Percentiles rank a stretch among this genome's conserved stretches.
phyloP scores from a whole-genome alignment of 2,797 vertebrate species.

The Enteromius radiatus region DNA sequence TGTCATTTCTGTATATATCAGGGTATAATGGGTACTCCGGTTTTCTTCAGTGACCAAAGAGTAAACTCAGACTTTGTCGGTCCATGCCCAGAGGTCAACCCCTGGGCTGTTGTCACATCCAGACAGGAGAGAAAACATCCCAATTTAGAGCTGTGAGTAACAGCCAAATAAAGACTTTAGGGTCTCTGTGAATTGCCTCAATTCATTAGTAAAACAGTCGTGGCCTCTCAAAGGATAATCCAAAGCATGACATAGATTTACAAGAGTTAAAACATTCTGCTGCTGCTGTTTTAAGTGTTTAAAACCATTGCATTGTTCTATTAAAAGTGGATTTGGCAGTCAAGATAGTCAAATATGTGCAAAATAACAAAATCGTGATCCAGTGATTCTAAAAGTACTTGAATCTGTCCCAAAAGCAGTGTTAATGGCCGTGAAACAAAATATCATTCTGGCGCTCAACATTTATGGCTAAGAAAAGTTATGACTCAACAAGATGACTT shows the following conservation, averaged over 20 bases:
- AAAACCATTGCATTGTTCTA: conserved; percentile 41
- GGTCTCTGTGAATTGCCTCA: conserved; percentile 67
- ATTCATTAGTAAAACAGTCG: conserved; percentile 75
- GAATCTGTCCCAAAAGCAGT: conserved; percentile 22
- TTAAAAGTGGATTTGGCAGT: conserved; percentile 50
- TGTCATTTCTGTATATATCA: not conserved
- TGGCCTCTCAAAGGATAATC: conserved; percentile 63
- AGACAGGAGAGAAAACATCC: conserved; percentile 76
- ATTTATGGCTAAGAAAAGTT: conserved; percentile 27
- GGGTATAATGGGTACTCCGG: not conserved
- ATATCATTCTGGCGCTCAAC: conserved; percentile 16
- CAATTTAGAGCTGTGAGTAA: conserved; percentile 69
- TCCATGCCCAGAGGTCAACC: conserved; percentile 52
- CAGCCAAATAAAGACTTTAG: conserved; percentile 72
- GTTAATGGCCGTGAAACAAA: conserved; percentile 34
- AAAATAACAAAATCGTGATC: conserved; percentile 25
- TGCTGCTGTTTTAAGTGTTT: conserved; percentile 54
- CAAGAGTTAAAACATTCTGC: conserved; percentile 55
- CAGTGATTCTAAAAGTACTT: conserved; percentile 18
- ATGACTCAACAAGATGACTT: conserved; percentile 33
- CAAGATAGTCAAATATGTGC: conserved; percentile 15
- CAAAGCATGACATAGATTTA: conserved; percentile 60
- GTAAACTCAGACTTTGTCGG: conserved; percentile 27
- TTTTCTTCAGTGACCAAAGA: conserved; percentile 20
- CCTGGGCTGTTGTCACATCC: conserved; percentile 60